Conservation (phyloP, 2,113 vertebrate genomes). For the Columba janthina region DNA sequence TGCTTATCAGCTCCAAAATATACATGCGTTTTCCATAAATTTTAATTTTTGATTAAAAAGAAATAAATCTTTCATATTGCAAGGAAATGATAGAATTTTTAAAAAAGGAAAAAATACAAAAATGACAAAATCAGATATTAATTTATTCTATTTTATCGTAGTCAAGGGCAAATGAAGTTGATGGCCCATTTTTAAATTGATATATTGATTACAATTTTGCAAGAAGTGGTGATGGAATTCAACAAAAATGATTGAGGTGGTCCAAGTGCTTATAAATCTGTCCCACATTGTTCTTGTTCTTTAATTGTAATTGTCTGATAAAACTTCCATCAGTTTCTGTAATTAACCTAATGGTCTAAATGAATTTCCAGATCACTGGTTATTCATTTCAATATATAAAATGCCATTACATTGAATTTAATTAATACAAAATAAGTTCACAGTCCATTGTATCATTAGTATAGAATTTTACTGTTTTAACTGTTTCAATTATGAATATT, state of each 20-base stretch:
- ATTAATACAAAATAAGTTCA: conserved; percentile 60
- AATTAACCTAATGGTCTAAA: conserved; percentile 79
- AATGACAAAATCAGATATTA: neutral
- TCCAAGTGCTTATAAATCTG: conserved; percentile 73
- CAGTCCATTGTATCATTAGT: conserved; percentile 29
- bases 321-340: conserved; percentile 76
- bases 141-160: conserved; percentile 3
- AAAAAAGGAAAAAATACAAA: neutral
- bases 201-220: conserved; percentile 63
- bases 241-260: conserved; percentile 68
- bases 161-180: conserved; percentile 53
- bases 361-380: conserved; percentile 78
- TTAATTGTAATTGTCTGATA: conserved; percentile 75
- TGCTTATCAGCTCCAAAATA: neutral
- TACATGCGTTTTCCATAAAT: neutral
- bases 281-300: conserved; percentile 50
- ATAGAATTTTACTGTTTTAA: conserved; percentile 34
- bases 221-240: conserved; percentile 42
- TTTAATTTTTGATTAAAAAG: neutral
- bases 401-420: conserved; percentile 59
- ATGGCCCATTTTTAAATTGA: conserved; percentile 63
- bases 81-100: neutral
- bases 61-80: neutral
- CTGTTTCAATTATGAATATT: conserved; percentile 33
- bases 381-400: conserved; percentile 67